Evolutionary conservation across 2,113 vertebrate genomes (phyloP).

Genomic region (Arothron firmamentum): DNA sequence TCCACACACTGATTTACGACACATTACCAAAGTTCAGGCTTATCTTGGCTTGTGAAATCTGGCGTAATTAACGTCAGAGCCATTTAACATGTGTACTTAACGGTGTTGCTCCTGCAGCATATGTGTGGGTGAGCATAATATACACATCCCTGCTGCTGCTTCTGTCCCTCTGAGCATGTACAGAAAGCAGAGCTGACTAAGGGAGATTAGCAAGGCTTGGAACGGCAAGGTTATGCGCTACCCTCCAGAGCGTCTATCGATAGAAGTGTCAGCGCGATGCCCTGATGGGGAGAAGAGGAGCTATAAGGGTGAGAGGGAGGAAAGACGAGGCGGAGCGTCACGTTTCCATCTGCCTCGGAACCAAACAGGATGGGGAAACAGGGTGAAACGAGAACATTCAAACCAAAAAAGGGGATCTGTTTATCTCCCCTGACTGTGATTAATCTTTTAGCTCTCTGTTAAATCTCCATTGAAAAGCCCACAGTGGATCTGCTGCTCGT

Average conservation of each 20-base stretch:
- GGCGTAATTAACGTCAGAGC: too few relatives aligned
- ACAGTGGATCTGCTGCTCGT: conserved; percentile 30
- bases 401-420: too few relatives aligned
- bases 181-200: conserved; percentile 26
- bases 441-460: conserved; percentile 23
- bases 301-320: conserved; percentile 35
- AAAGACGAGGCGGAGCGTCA: conserved; percentile 22
- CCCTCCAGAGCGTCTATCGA: conserved; percentile 47
- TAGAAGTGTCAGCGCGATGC: conserved; percentile 57
- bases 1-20: too few relatives aligned
- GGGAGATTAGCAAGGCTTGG: conserved; percentile 26
- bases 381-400: too few relatives aligned
- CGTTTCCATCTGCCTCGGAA: conserved; percentile 39
- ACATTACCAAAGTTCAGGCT: too few relatives aligned
- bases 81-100: background rate
- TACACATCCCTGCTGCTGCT: background rate
- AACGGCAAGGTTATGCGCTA: conserved; percentile 39
- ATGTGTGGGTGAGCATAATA: background rate
- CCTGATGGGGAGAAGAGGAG: conserved; percentile 39
- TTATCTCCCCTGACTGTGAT: conserved; percentile 1
- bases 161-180: conserved; percentile 8
- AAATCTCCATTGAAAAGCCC: conserved; percentile 54
- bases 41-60: too few relatives aligned
- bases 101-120: background rate
- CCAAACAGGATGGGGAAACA: background rate